Conservation (phyloP, 2,888 invertebrate genomes). For the Heliconius ethilla region DNA sequence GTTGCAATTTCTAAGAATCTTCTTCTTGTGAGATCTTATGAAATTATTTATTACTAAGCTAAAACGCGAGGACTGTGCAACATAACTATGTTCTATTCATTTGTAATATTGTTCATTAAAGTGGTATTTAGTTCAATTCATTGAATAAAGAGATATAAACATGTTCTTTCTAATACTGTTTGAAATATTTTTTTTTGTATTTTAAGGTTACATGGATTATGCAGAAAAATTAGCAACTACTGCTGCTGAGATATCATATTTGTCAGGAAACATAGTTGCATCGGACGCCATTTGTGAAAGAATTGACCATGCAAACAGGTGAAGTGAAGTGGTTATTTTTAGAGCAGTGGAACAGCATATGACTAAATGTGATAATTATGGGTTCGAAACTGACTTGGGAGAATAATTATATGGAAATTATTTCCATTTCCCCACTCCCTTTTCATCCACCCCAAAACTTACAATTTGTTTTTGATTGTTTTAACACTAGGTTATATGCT, state of each 20-base stretch:
- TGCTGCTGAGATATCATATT: conserved; percentile 79
- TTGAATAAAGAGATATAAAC: background rate
- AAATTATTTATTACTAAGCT: no score
- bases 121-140: background rate
- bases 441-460: no score
- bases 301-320: conserved; percentile 76
- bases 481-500: background rate
- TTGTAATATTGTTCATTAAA: no score
- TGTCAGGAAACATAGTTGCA: conserved; percentile 78
- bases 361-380: background rate
- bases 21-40: no score
- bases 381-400: no score
- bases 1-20: no score
- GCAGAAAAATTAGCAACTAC: conserved; percentile 79
- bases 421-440: background rate
- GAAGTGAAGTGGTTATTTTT: conserved; percentile 52
- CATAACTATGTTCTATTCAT: no score
- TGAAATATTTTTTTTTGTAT: background rate
- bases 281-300: conserved; percentile 81
- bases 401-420: background rate
- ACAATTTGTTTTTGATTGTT: no score
- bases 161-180: background rate
- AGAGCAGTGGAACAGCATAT: background rate
- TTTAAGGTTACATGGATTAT: conserved; percentile 79
- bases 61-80: no score